A percentile compares a stretch with the other conserved stretches of the same genome.
These are phyloP conservation scores for Pemphredon lugubris DNA, from an alignment of 2,888 invertebrate genomes.

Conservation along the genomic window DNA sequence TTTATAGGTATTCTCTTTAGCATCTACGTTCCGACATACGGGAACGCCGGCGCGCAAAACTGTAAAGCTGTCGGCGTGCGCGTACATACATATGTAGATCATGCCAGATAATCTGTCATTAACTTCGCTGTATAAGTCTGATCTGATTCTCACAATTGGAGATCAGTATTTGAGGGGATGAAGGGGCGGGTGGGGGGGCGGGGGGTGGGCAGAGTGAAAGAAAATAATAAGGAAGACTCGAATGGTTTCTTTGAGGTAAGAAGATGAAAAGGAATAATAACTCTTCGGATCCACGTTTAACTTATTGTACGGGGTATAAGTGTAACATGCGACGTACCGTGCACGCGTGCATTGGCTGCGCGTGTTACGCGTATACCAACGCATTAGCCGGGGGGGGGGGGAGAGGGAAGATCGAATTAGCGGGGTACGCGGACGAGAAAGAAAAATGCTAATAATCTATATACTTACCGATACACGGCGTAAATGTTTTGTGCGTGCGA, in stretches of 20 bases:
- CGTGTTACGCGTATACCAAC: not conserved
- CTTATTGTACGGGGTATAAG: no score
- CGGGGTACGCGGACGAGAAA: not conserved
- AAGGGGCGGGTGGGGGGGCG: not conserved
- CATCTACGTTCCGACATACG: conserved; percentile 74
- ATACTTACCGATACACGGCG: conserved; percentile 16
- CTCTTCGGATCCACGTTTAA: no score
- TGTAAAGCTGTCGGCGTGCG: conserved; percentile 45
- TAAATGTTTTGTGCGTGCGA: conserved; percentile 13
- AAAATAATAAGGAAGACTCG: not conserved
- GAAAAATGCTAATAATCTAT: conserved; percentile 10
- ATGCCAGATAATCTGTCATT: conserved; percentile 73
- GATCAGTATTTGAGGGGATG: conserved; percentile 9
- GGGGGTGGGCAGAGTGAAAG: not conserved
- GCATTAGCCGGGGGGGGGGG: not conserved
- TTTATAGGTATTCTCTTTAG: conserved; percentile 79
- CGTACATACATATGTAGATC: conserved; percentile 68
- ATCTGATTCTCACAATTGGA: conserved; percentile 55
- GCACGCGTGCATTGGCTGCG: no score
- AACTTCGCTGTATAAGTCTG: conserved; percentile 75
- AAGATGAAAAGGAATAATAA: no score
- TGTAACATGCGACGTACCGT: not conserved
- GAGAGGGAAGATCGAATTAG: not conserved
- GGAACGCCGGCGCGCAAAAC: conserved; percentile 42
- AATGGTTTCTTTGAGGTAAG: no score